A percentile compares a stretch with the other conserved stretches of the same genome.
These are phyloP conservation scores for Mayetiola destructor DNA, from an alignment of 2,888 invertebrate species.

Conservation along the genomic window DNA sequence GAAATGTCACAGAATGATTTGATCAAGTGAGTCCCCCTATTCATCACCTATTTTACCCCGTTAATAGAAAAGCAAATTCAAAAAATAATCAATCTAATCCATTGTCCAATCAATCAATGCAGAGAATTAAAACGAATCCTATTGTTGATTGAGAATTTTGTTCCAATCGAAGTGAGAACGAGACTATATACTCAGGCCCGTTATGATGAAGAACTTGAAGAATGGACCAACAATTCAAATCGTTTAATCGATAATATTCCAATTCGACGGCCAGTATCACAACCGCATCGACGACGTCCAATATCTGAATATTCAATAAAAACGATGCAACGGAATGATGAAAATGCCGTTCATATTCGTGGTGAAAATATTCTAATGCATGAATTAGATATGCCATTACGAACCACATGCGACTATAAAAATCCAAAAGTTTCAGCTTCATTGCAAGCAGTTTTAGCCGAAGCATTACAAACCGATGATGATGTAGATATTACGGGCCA, in stretches of 20 bases:
- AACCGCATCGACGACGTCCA: slow-evolving; percentile 47
- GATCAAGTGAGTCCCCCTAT: slow-evolving; percentile 40
- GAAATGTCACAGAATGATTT: slow-evolving; percentile 86
- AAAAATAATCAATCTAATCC: not conserved
- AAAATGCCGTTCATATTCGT: slow-evolving; percentile 25
- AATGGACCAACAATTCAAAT: slow-evolving; percentile 42
- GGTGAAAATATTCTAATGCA: slow-evolving; percentile 35
- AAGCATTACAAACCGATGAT: slow-evolving; percentile 35
- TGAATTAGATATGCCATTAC: slow-evolving; percentile 35
- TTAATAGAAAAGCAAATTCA: not conserved
- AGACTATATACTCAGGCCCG: slow-evolving; percentile 56
- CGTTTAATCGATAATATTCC: slow-evolving; percentile 35
- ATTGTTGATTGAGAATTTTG: slow-evolving; percentile 78
- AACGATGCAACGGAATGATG: slow-evolving; percentile 29
- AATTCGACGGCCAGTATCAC: slow-evolving; percentile 46
- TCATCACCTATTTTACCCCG: not conserved
- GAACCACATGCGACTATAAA: slow-evolving; percentile 35
- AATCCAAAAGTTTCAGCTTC: slow-evolving; percentile 35
- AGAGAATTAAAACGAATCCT: slow-evolving; percentile 78
- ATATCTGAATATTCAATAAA: slow-evolving; percentile 44
- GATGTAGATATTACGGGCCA: slow-evolving; percentile 34
- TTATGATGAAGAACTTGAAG: slow-evolving; percentile 71
- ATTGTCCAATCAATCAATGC: slow-evolving; percentile 18
- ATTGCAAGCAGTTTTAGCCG: slow-evolving; percentile 34
- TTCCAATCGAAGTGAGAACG: slow-evolving; percentile 66